Conservation (phyloP, 2,797 vertebrate genomes). For the Falco cherrug region DNA sequence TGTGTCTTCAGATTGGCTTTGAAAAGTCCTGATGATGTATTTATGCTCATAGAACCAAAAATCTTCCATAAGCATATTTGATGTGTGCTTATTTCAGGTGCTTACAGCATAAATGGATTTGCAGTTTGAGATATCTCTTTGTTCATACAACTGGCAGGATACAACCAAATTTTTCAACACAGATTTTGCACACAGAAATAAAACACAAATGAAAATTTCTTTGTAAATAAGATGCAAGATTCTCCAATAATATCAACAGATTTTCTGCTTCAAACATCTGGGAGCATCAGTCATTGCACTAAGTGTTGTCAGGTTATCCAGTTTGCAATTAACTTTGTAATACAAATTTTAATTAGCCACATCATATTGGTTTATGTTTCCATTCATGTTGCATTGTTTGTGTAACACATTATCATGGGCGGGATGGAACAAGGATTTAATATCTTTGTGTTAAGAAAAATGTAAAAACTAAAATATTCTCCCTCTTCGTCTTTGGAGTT, state of each 20-base stretch:
- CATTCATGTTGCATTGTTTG: neutral
- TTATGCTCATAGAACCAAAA: neutral
- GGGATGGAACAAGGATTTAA: neutral
- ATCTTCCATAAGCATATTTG: neutral
- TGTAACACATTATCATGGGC: neutral
- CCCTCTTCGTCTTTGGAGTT: neutral
- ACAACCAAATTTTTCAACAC: neutral
- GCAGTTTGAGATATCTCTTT: neutral
- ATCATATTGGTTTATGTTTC: neutral
- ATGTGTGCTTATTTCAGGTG: neutral
- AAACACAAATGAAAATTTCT: neutral
- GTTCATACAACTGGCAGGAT: rapidly evolving
- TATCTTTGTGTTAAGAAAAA: neutral
- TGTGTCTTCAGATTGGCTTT: neutral
- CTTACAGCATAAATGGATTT: neutral
- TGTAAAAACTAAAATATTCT: neutral
- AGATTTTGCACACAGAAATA: neutral
- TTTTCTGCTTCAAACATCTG: neutral
- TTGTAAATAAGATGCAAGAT: neutral
- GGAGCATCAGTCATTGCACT: neutral
- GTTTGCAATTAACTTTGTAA: neutral
- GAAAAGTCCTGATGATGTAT: neutral
- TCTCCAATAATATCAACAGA: neutral
- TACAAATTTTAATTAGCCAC: neutral
- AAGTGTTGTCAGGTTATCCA: neutral